Evolutionary conservation across 2,888 invertebrate species (phyloP).

Genomic region (Cephus sareptanus): DNA sequence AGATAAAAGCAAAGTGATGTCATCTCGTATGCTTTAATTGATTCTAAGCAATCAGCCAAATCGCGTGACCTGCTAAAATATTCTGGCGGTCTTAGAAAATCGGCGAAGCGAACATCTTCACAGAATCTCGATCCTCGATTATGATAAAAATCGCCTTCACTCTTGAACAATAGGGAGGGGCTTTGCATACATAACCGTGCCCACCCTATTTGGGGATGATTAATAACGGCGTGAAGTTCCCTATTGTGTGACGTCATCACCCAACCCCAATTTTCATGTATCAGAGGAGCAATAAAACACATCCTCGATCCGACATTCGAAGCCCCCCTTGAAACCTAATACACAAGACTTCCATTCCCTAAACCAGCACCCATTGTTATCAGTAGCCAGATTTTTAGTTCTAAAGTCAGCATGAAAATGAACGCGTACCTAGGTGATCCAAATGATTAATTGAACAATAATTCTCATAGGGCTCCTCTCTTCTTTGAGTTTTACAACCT

Average conservation of each 20-base stretch:
- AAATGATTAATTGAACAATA: neutral
- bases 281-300: conserved; percentile 52
- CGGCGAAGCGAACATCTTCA: neutral
- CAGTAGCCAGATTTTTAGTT: neutral
- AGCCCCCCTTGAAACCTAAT: neutral
- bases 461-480: neutral
- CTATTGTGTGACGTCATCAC: conserved; percentile 35
- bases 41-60: neutral
- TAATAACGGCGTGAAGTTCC: conserved; percentile 40
- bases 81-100: neutral
- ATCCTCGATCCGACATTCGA: conserved; percentile 27
- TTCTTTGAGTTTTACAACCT: too few species aligned
- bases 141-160: conserved; percentile 13
- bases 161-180: neutral
- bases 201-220: conserved; percentile 33
- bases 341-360: neutral
- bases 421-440: neutral
- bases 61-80: neutral
- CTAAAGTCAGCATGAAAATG: neutral
- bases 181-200: neutral
- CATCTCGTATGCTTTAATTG: neutral
- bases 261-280: conserved; percentile 35
- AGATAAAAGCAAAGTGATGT: too few species aligned
- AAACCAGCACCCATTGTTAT: neutral
- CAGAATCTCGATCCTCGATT: conserved; percentile 3